A percentile compares a stretch with the other conserved stretches of the same genome.
Evolutionary conservation across 2,888 invertebrate genomes (phyloP).

Genomic region (Rhyacophila evoluta): DNA sequence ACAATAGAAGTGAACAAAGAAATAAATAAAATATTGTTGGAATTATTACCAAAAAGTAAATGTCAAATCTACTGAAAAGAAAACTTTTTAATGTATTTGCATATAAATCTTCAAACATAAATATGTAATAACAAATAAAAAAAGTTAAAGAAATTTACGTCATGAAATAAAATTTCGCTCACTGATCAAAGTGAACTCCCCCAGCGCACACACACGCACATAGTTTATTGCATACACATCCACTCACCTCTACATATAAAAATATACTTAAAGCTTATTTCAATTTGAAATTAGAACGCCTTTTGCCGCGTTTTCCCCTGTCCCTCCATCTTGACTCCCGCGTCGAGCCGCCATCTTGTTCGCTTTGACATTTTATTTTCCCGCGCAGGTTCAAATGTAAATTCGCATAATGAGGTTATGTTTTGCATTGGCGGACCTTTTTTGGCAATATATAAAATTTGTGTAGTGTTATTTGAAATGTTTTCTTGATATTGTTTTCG

Average conservation of each 20-base stretch:
- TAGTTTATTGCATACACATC: not conserved
- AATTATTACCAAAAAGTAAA: too few species aligned
- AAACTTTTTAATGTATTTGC: too few species aligned
- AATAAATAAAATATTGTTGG: too few species aligned
- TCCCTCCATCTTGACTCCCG: constrained; percentile 21
- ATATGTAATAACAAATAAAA: not conserved
- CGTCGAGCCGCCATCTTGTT: constrained; percentile 39
- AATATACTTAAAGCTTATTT: constrained; percentile 49
- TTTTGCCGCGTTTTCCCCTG: constrained; percentile 33
- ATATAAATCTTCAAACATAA: not conserved
- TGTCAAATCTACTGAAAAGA: too few species aligned
- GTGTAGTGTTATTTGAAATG: not conserved
- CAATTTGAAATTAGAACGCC: constrained; percentile 52
- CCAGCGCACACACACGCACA: constrained; percentile 15
- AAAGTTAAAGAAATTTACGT: constrained; percentile 20
- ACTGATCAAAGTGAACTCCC: constrained; percentile 47
- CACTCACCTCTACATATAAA: not conserved
- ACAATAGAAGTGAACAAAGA: too few species aligned
- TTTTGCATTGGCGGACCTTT: not conserved
- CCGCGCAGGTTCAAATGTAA: constrained; percentile 36
- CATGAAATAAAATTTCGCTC: constrained; percentile 50
- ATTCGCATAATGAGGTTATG: constrained; percentile 40
- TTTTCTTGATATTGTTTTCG: too few species aligned
- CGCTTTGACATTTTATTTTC: constrained; percentile 41
- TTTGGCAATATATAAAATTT: not conserved